Evolutionary conservation across 1,140 invertebrate genomes (phyloP).

Genomic region (Xylocopa sonorina): DNA sequence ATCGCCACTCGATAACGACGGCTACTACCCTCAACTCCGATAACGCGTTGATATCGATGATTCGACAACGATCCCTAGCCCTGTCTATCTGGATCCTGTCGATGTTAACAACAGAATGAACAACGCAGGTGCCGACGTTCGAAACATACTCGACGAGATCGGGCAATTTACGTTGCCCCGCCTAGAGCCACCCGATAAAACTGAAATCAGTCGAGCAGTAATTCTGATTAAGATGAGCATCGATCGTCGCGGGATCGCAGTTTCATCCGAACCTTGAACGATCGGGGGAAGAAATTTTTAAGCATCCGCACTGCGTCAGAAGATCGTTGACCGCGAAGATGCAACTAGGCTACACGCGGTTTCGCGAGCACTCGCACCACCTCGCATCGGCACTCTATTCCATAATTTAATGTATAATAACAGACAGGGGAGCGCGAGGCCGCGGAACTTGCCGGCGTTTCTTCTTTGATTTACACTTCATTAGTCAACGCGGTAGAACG

Average conservation of each 20-base stretch:
- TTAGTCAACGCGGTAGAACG: not conserved
- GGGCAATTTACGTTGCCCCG: not conserved
- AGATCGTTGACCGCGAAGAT: constrained; percentile 48
- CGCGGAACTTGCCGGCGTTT: not conserved
- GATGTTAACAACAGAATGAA: no score
- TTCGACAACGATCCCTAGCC: not conserved
- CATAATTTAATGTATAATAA: constrained; percentile 45
- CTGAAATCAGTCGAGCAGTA: not conserved
- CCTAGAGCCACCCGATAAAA: no score
- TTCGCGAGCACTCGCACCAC: not conserved
- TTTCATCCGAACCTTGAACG: not conserved
- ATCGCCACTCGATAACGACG: not conserved
- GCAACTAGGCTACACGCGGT: constrained; percentile 45
- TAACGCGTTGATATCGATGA: constrained; percentile 7
- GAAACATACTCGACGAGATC: not conserved
- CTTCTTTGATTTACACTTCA: constrained; percentile 8
- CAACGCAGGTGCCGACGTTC: no score
- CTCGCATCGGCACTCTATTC: not conserved
- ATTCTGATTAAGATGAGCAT: no score
- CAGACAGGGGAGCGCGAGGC: not conserved
- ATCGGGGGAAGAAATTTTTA: constrained; percentile 39
- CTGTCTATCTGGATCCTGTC: not conserved
- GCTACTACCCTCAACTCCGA: not conserved
- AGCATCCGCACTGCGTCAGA: constrained; percentile 53
- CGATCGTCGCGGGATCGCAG: no score